Evolutionary conservation across 2,797 vertebrate species (phyloP).

Genomic region (Hybognathus amarus): DNA sequence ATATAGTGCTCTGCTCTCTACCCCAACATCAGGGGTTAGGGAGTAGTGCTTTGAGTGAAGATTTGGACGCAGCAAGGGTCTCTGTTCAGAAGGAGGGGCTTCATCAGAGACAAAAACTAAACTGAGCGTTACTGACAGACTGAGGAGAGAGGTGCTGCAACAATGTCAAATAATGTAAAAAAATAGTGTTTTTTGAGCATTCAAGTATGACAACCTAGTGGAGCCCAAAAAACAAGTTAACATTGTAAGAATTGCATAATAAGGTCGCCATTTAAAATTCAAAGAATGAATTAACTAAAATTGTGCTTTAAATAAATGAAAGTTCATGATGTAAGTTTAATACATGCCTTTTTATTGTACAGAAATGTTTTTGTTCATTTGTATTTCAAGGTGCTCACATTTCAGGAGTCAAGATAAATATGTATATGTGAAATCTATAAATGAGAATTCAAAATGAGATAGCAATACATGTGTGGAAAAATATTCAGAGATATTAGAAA

Average conservation of each 20-base stretch:
- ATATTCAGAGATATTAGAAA: neutral
- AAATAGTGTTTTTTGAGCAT: neutral
- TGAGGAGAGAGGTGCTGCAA: too few relatives aligned
- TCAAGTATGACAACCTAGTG: neutral
- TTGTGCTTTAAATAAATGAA: neutral
- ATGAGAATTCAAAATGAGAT: neutral
- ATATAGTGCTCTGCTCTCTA: too few relatives aligned
- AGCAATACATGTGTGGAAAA: neutral
- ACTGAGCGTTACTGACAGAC: too few relatives aligned
- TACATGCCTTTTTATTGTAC: neutral
- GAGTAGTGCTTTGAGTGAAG: too few relatives aligned
- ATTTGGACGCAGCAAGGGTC: too few relatives aligned
- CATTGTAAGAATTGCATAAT: neutral
- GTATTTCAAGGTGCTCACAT: neutral
- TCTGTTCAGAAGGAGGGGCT: too few relatives aligned
- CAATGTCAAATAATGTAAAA: too few relatives aligned
- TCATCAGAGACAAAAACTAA: too few relatives aligned
- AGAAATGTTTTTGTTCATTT: neutral
- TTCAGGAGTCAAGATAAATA: neutral
- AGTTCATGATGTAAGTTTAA: neutral
- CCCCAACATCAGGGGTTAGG: too few relatives aligned
- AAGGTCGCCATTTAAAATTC: neutral
- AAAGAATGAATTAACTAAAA: neutral
- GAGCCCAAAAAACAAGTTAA: neutral
- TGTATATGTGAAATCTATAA: neutral